Conservation (phyloP, 2,797 vertebrate genomes). For the Peromyscus eremicus region DNA sequence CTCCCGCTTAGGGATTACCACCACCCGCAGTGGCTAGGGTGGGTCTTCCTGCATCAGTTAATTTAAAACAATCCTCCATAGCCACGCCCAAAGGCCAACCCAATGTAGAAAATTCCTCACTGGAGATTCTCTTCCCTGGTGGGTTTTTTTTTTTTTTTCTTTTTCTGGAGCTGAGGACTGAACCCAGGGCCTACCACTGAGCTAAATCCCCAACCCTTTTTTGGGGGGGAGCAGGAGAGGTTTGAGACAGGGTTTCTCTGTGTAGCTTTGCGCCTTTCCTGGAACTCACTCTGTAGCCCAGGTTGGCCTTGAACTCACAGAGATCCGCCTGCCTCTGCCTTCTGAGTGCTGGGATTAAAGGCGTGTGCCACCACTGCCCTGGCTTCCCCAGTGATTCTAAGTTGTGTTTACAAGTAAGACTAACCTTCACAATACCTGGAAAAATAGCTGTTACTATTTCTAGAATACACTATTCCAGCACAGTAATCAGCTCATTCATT, state of each 20-base stretch:
- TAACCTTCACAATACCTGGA: neutral
- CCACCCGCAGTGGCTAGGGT: neutral
- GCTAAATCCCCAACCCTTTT: no score
- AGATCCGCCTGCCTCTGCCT: no score
- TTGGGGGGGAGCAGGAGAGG: no score
- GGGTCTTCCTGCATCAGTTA: neutral
- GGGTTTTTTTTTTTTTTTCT: no score
- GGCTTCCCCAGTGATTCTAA: neutral
- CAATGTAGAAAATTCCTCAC: neutral
- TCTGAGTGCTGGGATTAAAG: no score
- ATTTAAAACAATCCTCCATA: neutral
- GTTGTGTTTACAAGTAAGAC: neutral
- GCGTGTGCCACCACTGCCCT: no score
- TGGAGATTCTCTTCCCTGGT: neutral
- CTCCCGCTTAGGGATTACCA: neutral
- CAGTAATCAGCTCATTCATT: slow-evolving; percentile 8
- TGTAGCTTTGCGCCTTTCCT: no score
- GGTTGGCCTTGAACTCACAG: no score
- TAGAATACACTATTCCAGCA: slow-evolving; percentile 5
- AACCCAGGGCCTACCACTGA: no score
- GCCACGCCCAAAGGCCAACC: neutral
- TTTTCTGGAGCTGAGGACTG: no score
- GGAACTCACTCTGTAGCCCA: no score
- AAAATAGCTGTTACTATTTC: slow-evolving; percentile 48
- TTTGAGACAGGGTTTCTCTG: no score